phyloP scores from a whole-genome alignment of 2,113 vertebrate species.

The Eudyptes chrysolophus region DNA sequence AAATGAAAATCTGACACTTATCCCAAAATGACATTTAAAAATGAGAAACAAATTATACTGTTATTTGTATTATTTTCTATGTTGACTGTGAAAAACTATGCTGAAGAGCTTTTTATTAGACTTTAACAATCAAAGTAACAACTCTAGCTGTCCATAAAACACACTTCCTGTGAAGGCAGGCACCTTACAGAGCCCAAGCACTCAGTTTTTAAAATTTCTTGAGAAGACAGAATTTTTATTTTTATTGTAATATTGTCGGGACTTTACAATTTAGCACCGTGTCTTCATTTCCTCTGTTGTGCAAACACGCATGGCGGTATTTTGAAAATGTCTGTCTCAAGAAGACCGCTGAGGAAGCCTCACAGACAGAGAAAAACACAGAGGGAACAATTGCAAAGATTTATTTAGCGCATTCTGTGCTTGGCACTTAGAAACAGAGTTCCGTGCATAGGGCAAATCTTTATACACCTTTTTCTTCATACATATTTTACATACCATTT shows the following conservation, averaged over 20 bases:
- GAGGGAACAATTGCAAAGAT: conserved; percentile 79
- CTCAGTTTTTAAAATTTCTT: neutral
- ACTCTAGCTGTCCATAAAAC: neutral
- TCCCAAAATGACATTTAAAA: neutral
- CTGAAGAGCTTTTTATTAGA: neutral
- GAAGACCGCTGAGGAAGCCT: neutral
- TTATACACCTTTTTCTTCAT: conserved; percentile 83
- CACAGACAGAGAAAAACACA: conserved; percentile 36
- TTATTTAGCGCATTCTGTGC: conserved; percentile 94
- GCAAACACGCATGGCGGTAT: neutral
- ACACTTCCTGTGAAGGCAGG: neutral
- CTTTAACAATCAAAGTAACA: neutral
- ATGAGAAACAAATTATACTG: neutral
- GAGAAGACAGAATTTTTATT: neutral
- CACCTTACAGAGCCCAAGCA: neutral
- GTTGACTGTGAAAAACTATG: neutral
- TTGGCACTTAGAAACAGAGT: conserved; percentile 95
- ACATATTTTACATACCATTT: conserved; percentile 85
- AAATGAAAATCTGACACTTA: neutral
- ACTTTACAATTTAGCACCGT: neutral
- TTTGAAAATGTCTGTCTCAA: neutral
- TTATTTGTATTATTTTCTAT: neutral
- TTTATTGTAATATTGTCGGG: neutral
- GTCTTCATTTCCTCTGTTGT: neutral
- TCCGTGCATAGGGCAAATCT: conserved; percentile 85